A percentile compares a stretch with the other conserved stretches of the same genome.
Evolutionary conservation across 2,888 invertebrate genomes (phyloP).

Genomic region (Allygus modestus): DNA sequence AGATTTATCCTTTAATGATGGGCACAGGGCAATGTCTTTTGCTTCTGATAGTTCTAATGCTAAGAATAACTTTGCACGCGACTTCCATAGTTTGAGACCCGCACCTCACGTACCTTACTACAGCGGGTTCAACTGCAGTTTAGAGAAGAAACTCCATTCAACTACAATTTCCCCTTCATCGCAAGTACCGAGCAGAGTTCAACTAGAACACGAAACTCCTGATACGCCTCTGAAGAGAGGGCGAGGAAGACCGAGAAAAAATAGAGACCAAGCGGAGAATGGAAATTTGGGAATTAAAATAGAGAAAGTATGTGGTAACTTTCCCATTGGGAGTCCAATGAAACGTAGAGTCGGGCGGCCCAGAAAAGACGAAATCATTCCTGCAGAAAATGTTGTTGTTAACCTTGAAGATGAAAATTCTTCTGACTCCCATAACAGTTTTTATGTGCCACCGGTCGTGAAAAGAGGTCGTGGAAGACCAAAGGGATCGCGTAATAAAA

Average conservation of each 20-base stretch:
- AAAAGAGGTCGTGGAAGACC: conserved; percentile 34
- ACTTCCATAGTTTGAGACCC: not conserved
- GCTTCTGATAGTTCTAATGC: not conserved
- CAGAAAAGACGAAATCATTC: not conserved
- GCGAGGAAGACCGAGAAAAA: conserved; percentile 17
- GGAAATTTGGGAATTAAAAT: not conserved
- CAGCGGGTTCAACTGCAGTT: not conserved
- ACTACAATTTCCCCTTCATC: not conserved
- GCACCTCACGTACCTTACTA: conserved; percentile 14
- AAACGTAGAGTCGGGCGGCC: not conserved
- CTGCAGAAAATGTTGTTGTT: not conserved
- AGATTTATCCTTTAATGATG: not conserved
- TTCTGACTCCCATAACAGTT: not conserved
- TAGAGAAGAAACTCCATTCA: not conserved
- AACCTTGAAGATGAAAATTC: not conserved
- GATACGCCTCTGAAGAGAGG: not conserved
- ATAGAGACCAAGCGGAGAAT: not conserved
- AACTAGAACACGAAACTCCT: not conserved
- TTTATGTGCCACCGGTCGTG: not conserved
- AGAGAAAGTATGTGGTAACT: too few relatives aligned
- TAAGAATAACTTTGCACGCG: not conserved
- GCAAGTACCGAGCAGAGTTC: not conserved
- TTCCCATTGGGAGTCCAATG: not conserved
- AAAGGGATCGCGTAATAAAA: conserved; percentile 18
- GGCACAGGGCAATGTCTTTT: not conserved